Evolutionary conservation across 2,888 invertebrate genomes (phyloP), one percentile per base, ranked within the genome.

Genomic region (Eupithecia subfuscata): DNA sequence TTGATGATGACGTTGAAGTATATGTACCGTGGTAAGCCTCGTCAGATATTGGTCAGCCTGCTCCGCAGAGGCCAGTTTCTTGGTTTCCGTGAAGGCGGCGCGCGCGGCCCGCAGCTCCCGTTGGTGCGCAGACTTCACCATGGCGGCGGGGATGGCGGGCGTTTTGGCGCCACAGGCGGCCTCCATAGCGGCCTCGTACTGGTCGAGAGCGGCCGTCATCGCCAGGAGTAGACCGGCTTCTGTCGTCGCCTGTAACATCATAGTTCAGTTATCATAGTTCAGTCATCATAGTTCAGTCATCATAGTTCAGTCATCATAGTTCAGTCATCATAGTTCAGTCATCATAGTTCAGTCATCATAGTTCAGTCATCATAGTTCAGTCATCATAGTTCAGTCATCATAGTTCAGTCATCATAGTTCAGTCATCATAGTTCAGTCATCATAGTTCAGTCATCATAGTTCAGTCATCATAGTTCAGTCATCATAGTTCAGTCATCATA

Each of bases 81-180:
- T 75, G 69, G 70, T 71, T 37, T 37, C 67, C 2, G 25, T 48
- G 48, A 79, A 75, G 16, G 74, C 71, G 0, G 56, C 43, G n/a
- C 64, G 40, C 11, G 81, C 82, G 14, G 76, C 78, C 11, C 22
- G 40, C 8, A 68, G 40, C 6, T 79, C 82, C 6, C 65, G 56
- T 34, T 52, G 70, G 37, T 82, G 82, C 60, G 73, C 78, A 11
- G 56, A 64, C 25, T 73, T 74, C 65, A 84, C 82, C 18, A 45
- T 22, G 1, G 48, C 70, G 6, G 70, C 22, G 0, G 85, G 84
- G 0, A 45, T 70, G 2, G 69, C 34, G 4, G 74, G 34, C 14
- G 84, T 12, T 11, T 18, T 30, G 18, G 2, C 18, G 65, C n/a
- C 80, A 56, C 9, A 65, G 18, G 81, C 82, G 4, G 11, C 72